phyloP scores from a whole-genome alignment of 2,113 vertebrate genomes.

The Megaptera novaeangliae region DNA sequence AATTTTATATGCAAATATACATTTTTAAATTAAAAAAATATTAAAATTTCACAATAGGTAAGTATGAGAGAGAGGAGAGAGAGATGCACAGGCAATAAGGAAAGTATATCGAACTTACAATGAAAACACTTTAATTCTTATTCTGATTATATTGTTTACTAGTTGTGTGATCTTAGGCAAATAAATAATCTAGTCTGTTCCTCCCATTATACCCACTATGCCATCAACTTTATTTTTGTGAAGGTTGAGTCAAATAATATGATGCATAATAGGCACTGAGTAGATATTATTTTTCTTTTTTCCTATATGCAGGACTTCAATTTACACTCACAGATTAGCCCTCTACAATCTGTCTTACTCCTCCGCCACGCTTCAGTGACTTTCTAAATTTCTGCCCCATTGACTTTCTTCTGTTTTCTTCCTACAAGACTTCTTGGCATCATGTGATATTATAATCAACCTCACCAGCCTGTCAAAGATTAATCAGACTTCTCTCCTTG shows the following conservation, averaged over 20 bases:
- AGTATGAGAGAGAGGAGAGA: neutral
- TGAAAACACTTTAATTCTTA: neutral
- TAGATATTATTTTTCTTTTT: neutral
- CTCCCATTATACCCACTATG: neutral
- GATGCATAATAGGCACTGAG: neutral
- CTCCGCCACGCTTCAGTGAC: neutral
- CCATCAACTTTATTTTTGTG: neutral
- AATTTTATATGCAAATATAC: neutral
- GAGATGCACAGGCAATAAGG: neutral
- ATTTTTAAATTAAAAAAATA: neutral
- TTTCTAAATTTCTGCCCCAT: neutral
- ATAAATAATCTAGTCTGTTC: neutral
- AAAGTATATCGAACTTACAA: neutral
- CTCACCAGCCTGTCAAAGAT: neutral
- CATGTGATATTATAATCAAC: neutral
- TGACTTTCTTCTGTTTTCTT: neutral
- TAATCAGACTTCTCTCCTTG: neutral
- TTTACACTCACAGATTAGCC: neutral
- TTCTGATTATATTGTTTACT: neutral
- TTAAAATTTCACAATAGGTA: neutral
- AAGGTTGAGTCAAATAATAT: neutral
- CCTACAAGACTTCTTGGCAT: neutral
- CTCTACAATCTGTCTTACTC: neutral
- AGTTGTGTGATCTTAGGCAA: neutral
- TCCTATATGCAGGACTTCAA: neutral